phyloP scores from a whole-genome alignment of 2,797 vertebrate species.

The Phyllotis vaccarum region DNA sequence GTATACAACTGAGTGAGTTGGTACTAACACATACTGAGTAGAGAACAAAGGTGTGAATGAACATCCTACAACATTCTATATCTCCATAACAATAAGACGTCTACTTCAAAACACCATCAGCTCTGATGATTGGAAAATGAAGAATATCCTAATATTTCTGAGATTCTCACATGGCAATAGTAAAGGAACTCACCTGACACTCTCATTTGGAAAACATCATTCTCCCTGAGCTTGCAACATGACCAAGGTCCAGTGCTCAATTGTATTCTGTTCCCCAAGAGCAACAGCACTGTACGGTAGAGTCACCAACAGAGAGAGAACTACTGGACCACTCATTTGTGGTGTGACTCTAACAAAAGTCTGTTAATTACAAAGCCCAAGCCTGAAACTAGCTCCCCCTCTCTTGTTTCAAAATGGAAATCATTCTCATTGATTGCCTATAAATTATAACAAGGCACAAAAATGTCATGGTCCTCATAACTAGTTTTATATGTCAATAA shows the following conservation, averaged over 20 bases:
- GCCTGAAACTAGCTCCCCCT: not conserved
- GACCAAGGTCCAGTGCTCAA: rapidly evolving
- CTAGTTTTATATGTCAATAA: constrained; percentile 48
- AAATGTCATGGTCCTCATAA: constrained; percentile 35
- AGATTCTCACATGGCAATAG: not conserved
- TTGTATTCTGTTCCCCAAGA: not conserved
- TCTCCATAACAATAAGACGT: not conserved
- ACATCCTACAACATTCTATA: not conserved
- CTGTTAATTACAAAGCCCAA: not conserved
- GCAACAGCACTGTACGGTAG: not conserved
- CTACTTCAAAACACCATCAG: not conserved
- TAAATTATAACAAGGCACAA: constrained; percentile 65
- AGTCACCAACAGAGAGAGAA: not conserved
- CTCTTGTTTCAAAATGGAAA: constrained; percentile 53
- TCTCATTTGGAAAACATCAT: rapidly evolving
- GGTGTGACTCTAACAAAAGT: not conserved
- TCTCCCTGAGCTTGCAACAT: rapidly evolving
- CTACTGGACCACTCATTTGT: not conserved
- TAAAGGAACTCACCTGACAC: not conserved
- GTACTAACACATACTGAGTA: not conserved
- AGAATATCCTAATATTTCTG: not conserved
- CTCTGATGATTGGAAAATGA: not conserved
- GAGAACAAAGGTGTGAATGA: not conserved
- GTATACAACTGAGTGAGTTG: not conserved
- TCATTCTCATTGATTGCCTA: constrained; percentile 54